Conservation (phyloP, 2,113 vertebrate species). For the Synchiropus splendidus region DNA sequence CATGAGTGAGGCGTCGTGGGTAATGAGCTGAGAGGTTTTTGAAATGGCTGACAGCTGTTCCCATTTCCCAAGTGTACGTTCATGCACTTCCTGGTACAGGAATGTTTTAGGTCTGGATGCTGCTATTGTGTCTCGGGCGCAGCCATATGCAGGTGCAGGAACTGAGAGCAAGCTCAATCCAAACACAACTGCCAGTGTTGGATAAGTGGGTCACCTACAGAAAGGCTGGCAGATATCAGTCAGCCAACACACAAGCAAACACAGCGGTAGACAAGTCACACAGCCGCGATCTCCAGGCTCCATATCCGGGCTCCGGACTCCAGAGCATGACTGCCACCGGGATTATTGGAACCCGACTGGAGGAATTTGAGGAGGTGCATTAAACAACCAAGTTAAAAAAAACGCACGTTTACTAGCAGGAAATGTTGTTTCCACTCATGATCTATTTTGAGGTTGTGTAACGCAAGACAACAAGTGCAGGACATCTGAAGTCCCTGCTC, state of each 20-base stretch:
- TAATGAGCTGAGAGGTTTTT: no score
- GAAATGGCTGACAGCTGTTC: not conserved
- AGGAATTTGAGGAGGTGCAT: not conserved
- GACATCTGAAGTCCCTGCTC: constrained; percentile 7
- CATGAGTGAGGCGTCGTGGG: no score
- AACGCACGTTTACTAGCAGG: constrained; percentile 5
- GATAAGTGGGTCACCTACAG: constrained; percentile 43
- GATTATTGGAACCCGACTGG: no score
- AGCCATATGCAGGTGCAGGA: not conserved
- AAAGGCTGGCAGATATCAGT: constrained; percentile 24
- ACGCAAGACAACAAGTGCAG: no score
- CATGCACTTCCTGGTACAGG: no score
- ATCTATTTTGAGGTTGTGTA: no score
- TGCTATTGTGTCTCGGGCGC: no score
- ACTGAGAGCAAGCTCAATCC: constrained; percentile 9
- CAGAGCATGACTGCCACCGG: no score
- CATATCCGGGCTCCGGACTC: no score
- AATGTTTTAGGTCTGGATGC: no score
- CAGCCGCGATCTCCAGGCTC: no score
- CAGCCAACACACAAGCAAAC: constrained; percentile 13
- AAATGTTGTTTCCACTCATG: no score
- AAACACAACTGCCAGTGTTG: constrained; percentile 22
- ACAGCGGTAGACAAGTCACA: constrained; percentile 1
- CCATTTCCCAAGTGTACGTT: not conserved
- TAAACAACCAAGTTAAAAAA: constrained; percentile 10